Conservation (phyloP, 2,113 vertebrate species). For the Proterorhinus semilunaris region DNA sequence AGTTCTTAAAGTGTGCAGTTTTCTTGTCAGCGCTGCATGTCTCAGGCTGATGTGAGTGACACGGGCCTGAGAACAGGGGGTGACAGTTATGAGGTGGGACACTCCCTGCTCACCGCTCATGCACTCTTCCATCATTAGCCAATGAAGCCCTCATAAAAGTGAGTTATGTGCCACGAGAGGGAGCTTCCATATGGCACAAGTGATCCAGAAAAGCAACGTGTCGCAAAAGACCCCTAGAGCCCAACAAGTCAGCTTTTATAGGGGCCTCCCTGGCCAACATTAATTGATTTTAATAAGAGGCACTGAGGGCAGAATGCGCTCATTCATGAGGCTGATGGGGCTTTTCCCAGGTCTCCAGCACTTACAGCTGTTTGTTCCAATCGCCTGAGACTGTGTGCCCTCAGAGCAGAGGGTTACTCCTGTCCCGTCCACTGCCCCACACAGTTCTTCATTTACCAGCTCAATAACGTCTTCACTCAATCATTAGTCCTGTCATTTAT, state of each 20-base stretch:
- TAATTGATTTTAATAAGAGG: conserved; percentile 80
- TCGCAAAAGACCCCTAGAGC: conserved; percentile 71
- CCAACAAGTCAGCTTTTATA: conserved; percentile 73
- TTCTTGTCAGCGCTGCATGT: conserved; percentile 30
- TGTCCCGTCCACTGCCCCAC: conserved; percentile 64
- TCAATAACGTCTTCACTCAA: conserved; percentile 76
- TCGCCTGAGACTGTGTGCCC: conserved; percentile 68
- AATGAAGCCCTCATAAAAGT: conserved; percentile 76
- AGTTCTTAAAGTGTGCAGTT: conserved; percentile 2
- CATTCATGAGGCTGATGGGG: conserved; percentile 74
- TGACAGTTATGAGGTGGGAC: conserved; percentile 60
- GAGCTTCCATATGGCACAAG: conserved; percentile 77
- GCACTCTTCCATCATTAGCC: conserved; percentile 76
- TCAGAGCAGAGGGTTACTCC: conserved; percentile 58
- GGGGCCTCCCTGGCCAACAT: conserved; percentile 66
- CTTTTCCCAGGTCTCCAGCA: conserved; percentile 69
- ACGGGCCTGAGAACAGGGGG: conserved; percentile 43
- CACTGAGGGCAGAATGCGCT: conserved; percentile 72
- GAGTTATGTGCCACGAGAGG: conserved; percentile 73
- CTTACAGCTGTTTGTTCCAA: conserved; percentile 76
- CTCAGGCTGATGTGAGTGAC: conserved; percentile 51
- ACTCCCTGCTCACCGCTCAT: conserved; percentile 60
- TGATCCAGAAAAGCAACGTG: conserved; percentile 77
- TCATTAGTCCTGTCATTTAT: conserved; percentile 72
- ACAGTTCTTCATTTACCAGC: conserved; percentile 76